A percentile compares a stretch with the other conserved stretches of the same genome.
These are phyloP conservation scores for Rhamnusium bicolor DNA, from an alignment of 2,888 invertebrate species.

Conservation along the genomic window DNA sequence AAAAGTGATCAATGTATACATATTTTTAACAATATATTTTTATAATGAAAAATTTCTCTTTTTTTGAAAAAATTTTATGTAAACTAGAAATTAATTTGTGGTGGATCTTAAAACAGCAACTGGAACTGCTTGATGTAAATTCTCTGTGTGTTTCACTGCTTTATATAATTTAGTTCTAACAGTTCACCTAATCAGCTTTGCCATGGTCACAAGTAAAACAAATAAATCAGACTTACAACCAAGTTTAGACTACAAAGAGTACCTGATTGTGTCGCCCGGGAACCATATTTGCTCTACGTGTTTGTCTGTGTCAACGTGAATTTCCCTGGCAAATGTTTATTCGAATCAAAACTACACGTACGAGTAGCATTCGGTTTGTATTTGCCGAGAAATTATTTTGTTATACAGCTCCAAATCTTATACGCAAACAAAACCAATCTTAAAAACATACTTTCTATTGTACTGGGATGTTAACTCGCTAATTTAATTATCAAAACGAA, in stretches of 20 bases:
- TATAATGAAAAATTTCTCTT: too few relatives aligned
- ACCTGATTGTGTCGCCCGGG: conserved; percentile 25
- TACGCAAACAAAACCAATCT: background rate
- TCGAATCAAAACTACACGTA: conserved; percentile 14
- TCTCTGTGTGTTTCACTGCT: too few relatives aligned
- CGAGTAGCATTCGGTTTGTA: background rate
- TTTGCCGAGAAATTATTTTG: background rate
- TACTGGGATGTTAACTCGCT: background rate
- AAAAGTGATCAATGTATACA: too few relatives aligned
- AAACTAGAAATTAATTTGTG: too few relatives aligned
- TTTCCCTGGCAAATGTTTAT: conserved; percentile 39
- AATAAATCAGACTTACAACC: conserved; percentile 17
- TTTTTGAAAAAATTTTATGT: too few relatives aligned
- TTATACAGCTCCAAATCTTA: background rate
- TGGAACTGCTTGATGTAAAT: too few relatives aligned
- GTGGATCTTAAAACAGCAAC: too few relatives aligned
- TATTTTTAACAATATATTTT: too few relatives aligned
- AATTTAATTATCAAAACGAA: too few relatives aligned
- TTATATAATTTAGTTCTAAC: background rate
- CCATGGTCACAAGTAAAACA: conserved; percentile 4
- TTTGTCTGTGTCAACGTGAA: conserved; percentile 18
- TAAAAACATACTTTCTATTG: background rate
- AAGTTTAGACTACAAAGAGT: conserved; percentile 12
- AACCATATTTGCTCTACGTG: conserved; percentile 19
- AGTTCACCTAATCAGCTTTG: conserved; percentile 1